Base-by-base conservation (phyloP, 2,113 vertebrate genomes). In the Tretioscincus oriximinensis region DNA sequence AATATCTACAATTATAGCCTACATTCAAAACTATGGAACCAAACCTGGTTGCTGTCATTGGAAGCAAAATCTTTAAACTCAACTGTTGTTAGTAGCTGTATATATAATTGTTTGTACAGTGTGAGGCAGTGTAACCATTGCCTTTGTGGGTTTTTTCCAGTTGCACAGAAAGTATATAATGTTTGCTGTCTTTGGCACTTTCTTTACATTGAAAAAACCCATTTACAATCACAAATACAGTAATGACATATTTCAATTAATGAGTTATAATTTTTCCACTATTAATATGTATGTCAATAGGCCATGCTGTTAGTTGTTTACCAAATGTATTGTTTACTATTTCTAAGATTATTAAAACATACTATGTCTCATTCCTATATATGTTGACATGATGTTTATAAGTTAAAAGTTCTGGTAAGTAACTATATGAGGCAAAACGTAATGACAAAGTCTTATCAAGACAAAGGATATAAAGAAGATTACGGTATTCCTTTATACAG, bases 91-190 rank as follows among this genome's bases (percentile, higher is more conserved):
- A 58, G 14, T 58, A 58, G 54, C 14, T 14, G 16, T 58, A 58
- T 16, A 5, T 16, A 58, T 12, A 16, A 18, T 58, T 58, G 14
- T 58, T 58, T 58, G 2, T 58, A 18, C 18, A 58, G 54, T 51
- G 54, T 51, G 12, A 51, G 49, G 12, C 49, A 51, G 49, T 58
- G 14, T 58, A 0, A 1, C 64, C 75, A 68, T 76, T 68, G 41
- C 31, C 24, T 70, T 41, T 29, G 0, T 77, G 69, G 65, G 31
- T 18, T 76, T 86, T 81, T 81, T 78, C 49, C 3, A 2, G 66
- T 88, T 85, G 80, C 26, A 20, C 88, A 92, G 92, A 91, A 92
- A 9, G 24, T 87, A 87, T 88, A 89, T 90, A 90, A 88, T 91
- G 87, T 93, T 94, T 58, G 89, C 81, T 77, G 84, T 91, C 89